phyloP scores from a whole-genome alignment of 2,113 vertebrate genomes.

The Spilogale gracilis region DNA sequence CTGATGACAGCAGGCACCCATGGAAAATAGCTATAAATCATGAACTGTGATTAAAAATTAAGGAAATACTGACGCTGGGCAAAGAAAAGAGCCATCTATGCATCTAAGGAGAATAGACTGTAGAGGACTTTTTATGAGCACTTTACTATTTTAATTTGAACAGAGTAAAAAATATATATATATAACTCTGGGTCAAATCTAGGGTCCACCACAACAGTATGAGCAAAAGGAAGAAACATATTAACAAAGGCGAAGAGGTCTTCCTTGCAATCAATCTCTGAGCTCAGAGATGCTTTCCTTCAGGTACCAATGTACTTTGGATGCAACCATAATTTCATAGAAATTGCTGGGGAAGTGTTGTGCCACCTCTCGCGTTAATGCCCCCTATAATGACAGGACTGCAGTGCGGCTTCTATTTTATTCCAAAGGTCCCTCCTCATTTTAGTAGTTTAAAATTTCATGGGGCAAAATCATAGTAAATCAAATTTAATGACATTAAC shows the following conservation, averaged over 20 bases:
- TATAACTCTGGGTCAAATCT: not conserved
- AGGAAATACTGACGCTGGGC: not conserved
- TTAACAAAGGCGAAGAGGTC: not conserved
- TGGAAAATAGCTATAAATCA: not conserved
- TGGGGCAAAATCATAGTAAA: not conserved
- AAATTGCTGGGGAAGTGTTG: not conserved
- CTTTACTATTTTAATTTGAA: not conserved
- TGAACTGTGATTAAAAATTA: not conserved
- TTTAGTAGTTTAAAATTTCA: not conserved
- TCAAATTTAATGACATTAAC: not conserved
- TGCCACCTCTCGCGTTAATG: not conserved
- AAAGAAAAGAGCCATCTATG: not conserved
- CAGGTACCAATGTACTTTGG: not conserved
- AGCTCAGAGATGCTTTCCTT: not conserved
- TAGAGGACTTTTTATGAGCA: not conserved
- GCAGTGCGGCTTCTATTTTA: not conserved
- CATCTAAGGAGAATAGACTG: not conserved
- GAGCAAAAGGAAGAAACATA: not conserved
- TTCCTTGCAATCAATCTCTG: not conserved
- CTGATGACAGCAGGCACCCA: not conserved
- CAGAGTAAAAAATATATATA: not conserved
- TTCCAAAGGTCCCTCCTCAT: not conserved
- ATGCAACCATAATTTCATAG: not conserved
- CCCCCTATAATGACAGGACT: not conserved
- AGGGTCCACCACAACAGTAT: not conserved